phyloP scores from a whole-genome alignment of 2,797 vertebrate genomes.

The Sandelia bainsii region DNA sequence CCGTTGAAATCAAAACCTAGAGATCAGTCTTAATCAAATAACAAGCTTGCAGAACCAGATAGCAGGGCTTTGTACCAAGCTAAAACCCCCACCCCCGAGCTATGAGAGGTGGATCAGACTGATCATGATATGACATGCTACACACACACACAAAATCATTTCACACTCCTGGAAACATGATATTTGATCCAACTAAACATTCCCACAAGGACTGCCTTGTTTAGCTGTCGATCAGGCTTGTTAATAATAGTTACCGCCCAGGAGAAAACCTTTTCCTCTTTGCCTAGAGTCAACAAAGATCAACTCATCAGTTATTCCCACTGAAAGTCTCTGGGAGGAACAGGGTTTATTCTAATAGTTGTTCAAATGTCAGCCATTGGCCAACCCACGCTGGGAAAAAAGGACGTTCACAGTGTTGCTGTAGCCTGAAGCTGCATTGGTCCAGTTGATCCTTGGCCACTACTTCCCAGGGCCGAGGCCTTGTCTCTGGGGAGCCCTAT shows the following conservation, averaged over 20 bases:
- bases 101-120: constrained; percentile 62
- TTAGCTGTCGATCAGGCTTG: constrained; percentile 64
- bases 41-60: constrained; percentile 73
- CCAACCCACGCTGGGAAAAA: constrained; percentile 70
- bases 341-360: constrained; percentile 56
- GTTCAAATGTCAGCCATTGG: constrained; percentile 67
- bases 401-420: constrained; percentile 70
- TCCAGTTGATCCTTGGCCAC: constrained; percentile 70
- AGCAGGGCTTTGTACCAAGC: constrained; percentile 66
- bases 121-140: constrained; percentile 74
- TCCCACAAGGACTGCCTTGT: constrained; percentile 77
- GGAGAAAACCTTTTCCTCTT: constrained; percentile 71
- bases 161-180: constrained; percentile 63
- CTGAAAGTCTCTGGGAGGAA: constrained; percentile 77
- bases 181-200: constrained; percentile 67
- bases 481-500: constrained; percentile 70
- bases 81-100: constrained; percentile 53
- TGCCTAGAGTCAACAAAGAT: constrained; percentile 66
- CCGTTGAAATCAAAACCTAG: constrained; percentile 74
- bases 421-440: constrained; percentile 58
- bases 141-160: constrained; percentile 60
- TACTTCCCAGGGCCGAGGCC: constrained; percentile 84
- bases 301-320: constrained; percentile 81
- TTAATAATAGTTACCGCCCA: constrained; percentile 79
- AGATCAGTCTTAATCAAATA: constrained; percentile 78